Base-by-base conservation (phyloP, 2,888 invertebrate genomes). In the Sinopyrophorus schimmeli region DNA sequence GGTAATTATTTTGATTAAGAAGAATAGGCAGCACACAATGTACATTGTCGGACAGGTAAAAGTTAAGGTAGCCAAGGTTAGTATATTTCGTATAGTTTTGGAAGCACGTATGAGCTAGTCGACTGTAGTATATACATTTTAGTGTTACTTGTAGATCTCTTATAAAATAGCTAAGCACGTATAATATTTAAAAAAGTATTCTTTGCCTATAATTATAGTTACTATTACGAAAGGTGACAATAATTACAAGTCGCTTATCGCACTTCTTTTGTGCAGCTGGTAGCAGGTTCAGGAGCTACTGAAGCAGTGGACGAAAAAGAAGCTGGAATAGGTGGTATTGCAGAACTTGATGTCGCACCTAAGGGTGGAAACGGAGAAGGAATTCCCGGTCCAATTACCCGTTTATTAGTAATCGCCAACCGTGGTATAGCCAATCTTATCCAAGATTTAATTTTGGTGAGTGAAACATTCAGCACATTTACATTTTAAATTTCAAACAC, bases 341-440 rank as follows among this genome's bases (percentile, higher is more conserved):
- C 78, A 23, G 82, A 72, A 58, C 55, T 73, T 16, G 72, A 71
- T 41, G 61, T 72, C 11, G 18, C 47, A 10, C 64, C 77, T 54
- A 81, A 82, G 67, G 79, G 78, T 27, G 84, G 81, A 42, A 76
- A 75, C 71, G 85, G 84, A 59, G 90, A 90, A 73, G 90, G 89
- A 44, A 88, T 91, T 64, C 91, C 91, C 74, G 91, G 91, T 63
- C 91, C 91, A 44, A 84, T 91, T 67, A 92, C 91, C 51, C 80
- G 91, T 71, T 81, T 91, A 46, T 89, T 91, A 73, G 89, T 92
- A 66, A 84, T 92, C 67, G 91, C 89, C 65, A 92, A 92, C 75
- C 80, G 91, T 62, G 91, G 91, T 60, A 81, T 91, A 65, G 88
- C 91, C 65, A 91, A 91, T 74, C 82, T 92, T 64, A 82, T 91